A percentile compares a stretch with the other conserved stretches of the same genome.
These are phyloP conservation scores for Fragum sueziense DNA, from an alignment of 2,888 invertebrate species.

Conservation along the genomic window DNA sequence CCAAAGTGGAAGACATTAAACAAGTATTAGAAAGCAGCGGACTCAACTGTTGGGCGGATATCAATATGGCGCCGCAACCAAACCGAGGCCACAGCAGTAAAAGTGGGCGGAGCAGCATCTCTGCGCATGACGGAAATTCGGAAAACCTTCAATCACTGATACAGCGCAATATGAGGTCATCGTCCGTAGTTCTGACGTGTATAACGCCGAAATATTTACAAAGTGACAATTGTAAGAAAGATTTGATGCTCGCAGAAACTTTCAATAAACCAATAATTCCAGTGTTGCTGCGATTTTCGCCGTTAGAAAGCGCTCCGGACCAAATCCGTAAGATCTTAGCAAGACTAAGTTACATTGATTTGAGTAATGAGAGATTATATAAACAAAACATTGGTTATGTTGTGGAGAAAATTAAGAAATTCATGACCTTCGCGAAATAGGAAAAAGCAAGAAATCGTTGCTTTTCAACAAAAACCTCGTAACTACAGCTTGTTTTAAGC, in stretches of 20 bases:
- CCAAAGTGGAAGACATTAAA: constrained; percentile 78
- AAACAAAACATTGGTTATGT: constrained; percentile 75
- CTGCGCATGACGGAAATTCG: constrained; percentile 60
- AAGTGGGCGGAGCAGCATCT: constrained; percentile 69
- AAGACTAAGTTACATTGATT: constrained; percentile 73
- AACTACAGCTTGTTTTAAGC: no score
- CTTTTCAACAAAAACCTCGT: no score
- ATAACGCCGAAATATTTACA: constrained; percentile 81
- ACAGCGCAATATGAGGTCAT: constrained; percentile 77
- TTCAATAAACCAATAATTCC: constrained; percentile 79
- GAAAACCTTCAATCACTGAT: constrained; percentile 77
- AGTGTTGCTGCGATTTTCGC: constrained; percentile 77
- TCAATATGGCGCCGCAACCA: constrained; percentile 70
- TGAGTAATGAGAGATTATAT: constrained; percentile 79
- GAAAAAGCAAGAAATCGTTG: no score
- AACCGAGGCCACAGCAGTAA: constrained; percentile 74
- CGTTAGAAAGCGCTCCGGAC: constrained; percentile 77
- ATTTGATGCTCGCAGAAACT: constrained; percentile 78
- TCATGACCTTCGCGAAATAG: constrained; percentile 33
- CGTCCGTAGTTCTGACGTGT: constrained; percentile 76
- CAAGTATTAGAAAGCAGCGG: constrained; percentile 72
- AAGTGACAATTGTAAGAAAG: constrained; percentile 80
- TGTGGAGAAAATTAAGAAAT: constrained; percentile 74
- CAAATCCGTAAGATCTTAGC: constrained; percentile 76
- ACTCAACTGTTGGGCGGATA: constrained; percentile 79